Conservation (phyloP, 2,797 vertebrate genomes). For the Mormyrus proboscirostris region DNA sequence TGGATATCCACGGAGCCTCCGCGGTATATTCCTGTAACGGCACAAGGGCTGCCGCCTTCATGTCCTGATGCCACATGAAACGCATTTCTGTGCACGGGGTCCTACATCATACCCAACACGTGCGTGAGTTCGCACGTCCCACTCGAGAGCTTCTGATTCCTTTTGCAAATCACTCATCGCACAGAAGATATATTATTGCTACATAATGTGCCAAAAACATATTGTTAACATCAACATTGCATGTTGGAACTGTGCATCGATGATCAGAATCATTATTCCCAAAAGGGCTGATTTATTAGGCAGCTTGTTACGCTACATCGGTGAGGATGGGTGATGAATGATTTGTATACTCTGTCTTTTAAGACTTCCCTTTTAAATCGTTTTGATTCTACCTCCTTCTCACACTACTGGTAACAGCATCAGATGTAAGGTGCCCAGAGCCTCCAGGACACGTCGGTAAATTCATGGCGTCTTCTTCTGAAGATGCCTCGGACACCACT, state of each 20-base stretch:
- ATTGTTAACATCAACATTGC: neutral
- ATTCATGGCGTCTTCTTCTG: neutral
- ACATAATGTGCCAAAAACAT: neutral
- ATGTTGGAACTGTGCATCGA: neutral
- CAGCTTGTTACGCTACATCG: neutral
- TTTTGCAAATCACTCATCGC: neutral
- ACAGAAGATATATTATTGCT: neutral
- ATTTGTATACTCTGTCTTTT: neutral
- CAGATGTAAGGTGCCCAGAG: neutral
- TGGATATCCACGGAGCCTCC: slow-evolving; percentile 11
- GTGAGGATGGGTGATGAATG: neutral
- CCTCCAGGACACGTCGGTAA: neutral
- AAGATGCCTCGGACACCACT: neutral
- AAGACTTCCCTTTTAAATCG: neutral
- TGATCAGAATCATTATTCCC: neutral
- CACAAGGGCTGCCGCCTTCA: neutral
- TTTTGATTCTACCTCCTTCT: neutral
- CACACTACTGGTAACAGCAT: neutral
- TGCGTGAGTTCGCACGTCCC: neutral
- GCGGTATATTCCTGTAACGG: slow-evolving; percentile 8
- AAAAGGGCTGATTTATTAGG: neutral
- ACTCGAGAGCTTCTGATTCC: neutral
- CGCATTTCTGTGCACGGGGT: neutral
- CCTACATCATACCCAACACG: neutral
- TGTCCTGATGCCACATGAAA: neutral